These are phyloP conservation scores for Pheosia tremula DNA, from an alignment of 2,888 invertebrate genomes.

Conservation along the genomic window DNA sequence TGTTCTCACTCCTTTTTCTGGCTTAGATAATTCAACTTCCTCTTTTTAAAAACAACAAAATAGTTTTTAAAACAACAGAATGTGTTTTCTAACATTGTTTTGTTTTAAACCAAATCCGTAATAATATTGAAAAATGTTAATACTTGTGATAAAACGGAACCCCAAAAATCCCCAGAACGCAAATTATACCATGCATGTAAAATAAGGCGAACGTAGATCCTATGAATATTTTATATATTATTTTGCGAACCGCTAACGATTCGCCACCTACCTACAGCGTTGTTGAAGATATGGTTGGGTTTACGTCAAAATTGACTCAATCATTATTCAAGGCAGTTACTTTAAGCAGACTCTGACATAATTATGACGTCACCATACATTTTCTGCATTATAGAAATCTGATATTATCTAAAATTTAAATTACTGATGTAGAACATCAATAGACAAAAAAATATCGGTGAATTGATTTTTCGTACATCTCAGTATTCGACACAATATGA, in stretches of 20 bases:
- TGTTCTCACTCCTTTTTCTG: no score
- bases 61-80: no score
- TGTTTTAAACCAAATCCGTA: no score
- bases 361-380: not conserved
- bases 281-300: not conserved
- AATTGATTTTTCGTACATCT: no score
- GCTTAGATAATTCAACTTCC: no score
- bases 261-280: not conserved
- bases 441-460: no score
- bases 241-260: conserved; percentile 6
- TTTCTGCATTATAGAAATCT: not conserved
- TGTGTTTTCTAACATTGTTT: no score
- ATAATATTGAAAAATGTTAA: no score
- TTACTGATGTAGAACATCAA: no score
- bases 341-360: not conserved
- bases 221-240: conserved; percentile 24
- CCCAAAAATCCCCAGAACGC: conserved; percentile 1
- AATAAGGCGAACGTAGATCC: conserved; percentile 20
- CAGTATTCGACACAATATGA: no score
- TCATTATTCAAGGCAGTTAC: not conserved
- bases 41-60: no score
- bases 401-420: no score
- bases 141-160: not conserved
- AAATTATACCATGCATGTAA: conserved; percentile 22
- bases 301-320: not conserved